Base-by-base conservation (phyloP, 2,888 invertebrate genomes). In the Enoplolaimus lenunculus region DNA sequence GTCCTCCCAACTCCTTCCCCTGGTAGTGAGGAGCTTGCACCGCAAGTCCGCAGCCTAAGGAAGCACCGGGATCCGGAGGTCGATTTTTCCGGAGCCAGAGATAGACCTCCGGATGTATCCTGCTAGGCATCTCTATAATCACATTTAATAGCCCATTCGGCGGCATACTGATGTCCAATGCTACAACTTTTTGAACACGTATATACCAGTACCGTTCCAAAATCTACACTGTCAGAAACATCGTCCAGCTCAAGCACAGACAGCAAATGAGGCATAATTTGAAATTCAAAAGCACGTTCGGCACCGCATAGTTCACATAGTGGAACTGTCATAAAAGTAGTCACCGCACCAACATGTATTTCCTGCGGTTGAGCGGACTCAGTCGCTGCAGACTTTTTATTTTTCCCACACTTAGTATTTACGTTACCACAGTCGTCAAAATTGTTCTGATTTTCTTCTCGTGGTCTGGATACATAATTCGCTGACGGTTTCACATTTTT, bases 211-310 rank as follows among this genome's bases (percentile, higher is more conserved):
- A 97, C 81, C 28, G 90, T 87, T 30, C 94, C 95, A 91, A 93
- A 95, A 82, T 97, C 95, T 67, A 94, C 83, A 72, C 80, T 80
- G 13, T 68, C 16, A 72, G 75, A 75, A 60, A 76, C 68, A 13
- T 72, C 65, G 68, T 79, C 79, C 1, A 80, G 77, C 30, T 76
- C 78, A 34, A 79, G 75, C 30, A 78, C 72, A 21, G 77, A 74
- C 1, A 79, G 74, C 34, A 79, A 72, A 71, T 78, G 75, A 1
- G 79, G 79, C 72, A 75, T 77, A 84, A 93, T 85, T 87, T 91
- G 91, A 82, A 92, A 93, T 84, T 97, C 95, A 85, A 91, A 95
- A 75, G 87, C 86, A 74, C 94, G 86, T 68, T 86, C 84, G 1
- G 86, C 85, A 67, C 87, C 86, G 82, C 97, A 97, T 13, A 74